Conservation (phyloP, 2,113 vertebrate species). For the Falco punctatus region DNA sequence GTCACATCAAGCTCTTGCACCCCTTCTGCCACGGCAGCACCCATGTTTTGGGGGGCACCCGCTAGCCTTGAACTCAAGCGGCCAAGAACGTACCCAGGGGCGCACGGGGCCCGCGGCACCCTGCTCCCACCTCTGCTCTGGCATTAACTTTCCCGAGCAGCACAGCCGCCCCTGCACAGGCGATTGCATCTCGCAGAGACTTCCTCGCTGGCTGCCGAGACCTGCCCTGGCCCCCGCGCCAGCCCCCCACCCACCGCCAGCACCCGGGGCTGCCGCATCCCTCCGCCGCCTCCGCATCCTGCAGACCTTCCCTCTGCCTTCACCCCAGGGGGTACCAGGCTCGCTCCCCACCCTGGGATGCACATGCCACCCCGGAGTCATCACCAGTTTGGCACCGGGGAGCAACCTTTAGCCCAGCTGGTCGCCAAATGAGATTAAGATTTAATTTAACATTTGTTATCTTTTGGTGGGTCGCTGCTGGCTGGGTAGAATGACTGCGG, state of each 20-base stretch:
- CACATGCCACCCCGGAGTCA: fast-evolving
- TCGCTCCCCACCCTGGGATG: fast-evolving
- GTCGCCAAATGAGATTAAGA: neutral
- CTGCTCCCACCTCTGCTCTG: fast-evolving
- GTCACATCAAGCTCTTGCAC: fast-evolving
- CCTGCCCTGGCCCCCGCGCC: neutral
- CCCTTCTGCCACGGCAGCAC: neutral
- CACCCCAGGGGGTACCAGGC: neutral
- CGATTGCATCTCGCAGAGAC: neutral
- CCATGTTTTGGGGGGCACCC: neutral
- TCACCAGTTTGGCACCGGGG: fast-evolving
- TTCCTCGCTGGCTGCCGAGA: neutral
- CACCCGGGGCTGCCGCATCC: neutral
- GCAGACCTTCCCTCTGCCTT: neutral
- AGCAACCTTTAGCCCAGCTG: neutral
- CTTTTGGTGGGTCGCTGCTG: neutral
- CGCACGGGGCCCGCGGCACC: fast-evolving
- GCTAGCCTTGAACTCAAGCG: neutral
- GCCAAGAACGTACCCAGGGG: no score
- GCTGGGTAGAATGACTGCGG: neutral
- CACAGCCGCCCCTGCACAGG: fast-evolving
- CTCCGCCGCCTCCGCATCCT: neutral
- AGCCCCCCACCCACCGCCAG: neutral
- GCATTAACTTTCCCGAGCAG: neutral
- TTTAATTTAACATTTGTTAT: fast-evolving